Conservation (phyloP, 2,888 invertebrate species). For the Drosophila maculinotata region DNA sequence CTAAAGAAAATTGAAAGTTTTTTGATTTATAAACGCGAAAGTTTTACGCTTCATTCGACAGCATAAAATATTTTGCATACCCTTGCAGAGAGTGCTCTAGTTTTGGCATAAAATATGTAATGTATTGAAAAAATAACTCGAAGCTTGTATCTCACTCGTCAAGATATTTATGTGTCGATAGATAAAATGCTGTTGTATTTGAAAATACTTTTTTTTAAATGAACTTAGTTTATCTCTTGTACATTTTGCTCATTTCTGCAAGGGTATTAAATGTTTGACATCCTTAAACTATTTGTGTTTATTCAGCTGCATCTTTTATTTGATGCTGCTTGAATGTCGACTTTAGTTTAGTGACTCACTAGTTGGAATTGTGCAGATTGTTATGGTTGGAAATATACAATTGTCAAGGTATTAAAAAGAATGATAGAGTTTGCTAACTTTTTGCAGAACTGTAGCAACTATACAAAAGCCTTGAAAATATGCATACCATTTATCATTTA, state of each 20-base stretch:
- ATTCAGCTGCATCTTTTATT: constrained; percentile 24
- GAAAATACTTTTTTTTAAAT: too few relatives aligned
- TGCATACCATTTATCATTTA: background rate
- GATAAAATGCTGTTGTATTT: too few relatives aligned
- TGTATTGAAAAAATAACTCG: too few relatives aligned
- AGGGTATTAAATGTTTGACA: constrained; percentile 13
- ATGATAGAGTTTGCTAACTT: constrained; percentile 15
- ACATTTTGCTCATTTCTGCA: background rate
- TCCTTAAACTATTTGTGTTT: background rate
- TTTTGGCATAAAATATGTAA: background rate
- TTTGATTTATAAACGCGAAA: constrained; percentile 70
- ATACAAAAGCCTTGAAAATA: background rate
- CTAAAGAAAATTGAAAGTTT: constrained; percentile 66
- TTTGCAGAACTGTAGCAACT: background rate
- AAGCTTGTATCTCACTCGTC: too few relatives aligned
- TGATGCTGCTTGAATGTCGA: constrained; percentile 10
- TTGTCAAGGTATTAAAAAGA: constrained; percentile 44
- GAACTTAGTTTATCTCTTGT: background rate
- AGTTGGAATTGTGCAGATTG: constrained; percentile 29
- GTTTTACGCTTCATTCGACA: constrained; percentile 59
- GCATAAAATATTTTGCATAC: constrained; percentile 19
- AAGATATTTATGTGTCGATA: too few relatives aligned
- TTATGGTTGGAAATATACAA: constrained; percentile 21
- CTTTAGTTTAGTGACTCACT: constrained; percentile 17
- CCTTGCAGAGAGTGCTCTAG: background rate